Evolutionary conservation across 2,797 vertebrate genomes (phyloP), one percentile per base, ranked within the genome.

Genomic region (Sternotherus odoratus): DNA sequence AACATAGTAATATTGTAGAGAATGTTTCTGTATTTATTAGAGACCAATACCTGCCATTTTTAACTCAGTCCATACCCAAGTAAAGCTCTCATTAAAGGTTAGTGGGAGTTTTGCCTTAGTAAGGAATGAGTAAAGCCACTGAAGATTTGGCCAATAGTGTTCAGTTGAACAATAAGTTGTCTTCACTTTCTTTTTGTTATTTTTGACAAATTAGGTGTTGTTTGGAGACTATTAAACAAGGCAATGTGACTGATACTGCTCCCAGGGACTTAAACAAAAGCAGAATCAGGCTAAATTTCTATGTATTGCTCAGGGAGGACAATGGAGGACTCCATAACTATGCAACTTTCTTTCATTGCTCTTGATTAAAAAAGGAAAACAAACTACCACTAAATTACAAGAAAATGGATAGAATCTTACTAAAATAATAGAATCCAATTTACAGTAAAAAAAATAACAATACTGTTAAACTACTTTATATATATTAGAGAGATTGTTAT

Each of bases 171-270:
- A 75, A 88, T 92, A 54, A 48, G 43, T 80, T 63, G 84, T 88
- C 13, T 53, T 49, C 13, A 50, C 30, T 77, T 88, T 63, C 77
- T 86, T 8, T 60, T 80, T 92, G 75, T 84, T 91, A 77, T 63
- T 74, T 83, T 74, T 56, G 83, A 46, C 60, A 93, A 95, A 91
- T 86, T 82, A 82, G 48, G 21, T 89, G 30, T 60, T 87, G 8
- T 82, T 79, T 91, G 77, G 13, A 80, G 92, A 91, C 82, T 84
- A 21, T 89, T 93, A 77, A 93, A 30, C 63, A 74, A 21, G 79
- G 72, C 60, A 79, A 57, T 63, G 63, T 49, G 78, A 60, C 51
- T 81, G 75, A 89, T 79, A 21, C 72, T 90, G 48, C 28, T 93
- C 50, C 30, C 89, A 24, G 2, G 66, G 21, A 72, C 28, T 90